Percentiles rank a stretch among this genome's conserved stretches.
Evolutionary conservation across 2,888 invertebrate species (phyloP).

Genomic region (Diloba caeruleocephala): DNA sequence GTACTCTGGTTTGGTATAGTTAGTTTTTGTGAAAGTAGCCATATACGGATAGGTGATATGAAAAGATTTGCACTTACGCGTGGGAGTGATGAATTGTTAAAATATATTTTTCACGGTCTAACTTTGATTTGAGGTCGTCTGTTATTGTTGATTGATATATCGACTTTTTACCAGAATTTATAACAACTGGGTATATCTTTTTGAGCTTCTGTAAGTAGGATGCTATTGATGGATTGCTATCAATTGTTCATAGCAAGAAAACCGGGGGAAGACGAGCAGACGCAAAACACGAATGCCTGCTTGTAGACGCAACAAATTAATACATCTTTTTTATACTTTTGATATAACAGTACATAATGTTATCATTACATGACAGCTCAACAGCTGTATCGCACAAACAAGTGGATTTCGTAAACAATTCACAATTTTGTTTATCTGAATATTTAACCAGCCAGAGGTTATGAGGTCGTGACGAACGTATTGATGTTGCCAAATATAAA

Average conservation of each 20-base stretch:
- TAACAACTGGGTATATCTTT: conserved; percentile 3
- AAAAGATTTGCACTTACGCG: conserved; percentile 35
- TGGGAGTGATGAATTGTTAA: conserved; percentile 46
- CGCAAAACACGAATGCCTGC: no score
- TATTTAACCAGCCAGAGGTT: conserved; percentile 21
- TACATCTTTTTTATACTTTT: conserved; percentile 28
- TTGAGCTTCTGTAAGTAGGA: background rate
- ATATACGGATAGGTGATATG: conserved; percentile 35
- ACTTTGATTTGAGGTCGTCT: conserved; percentile 24
- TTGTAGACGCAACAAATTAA: no score
- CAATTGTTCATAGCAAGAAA: no score
- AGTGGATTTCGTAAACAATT: conserved; percentile 6
- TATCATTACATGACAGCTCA: conserved; percentile 16
- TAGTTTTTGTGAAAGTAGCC: conserved; percentile 33
- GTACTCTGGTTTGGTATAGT: conserved; percentile 43
- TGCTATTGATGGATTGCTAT: background rate
- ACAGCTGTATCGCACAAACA: conserved; percentile 28
- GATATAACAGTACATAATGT: conserved; percentile 32
- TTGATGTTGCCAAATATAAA: conserved; percentile 21
- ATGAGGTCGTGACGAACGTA: conserved; percentile 11
- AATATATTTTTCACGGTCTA: conserved; percentile 20
- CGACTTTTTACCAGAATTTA: conserved; percentile 3
- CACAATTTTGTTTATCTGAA: conserved; percentile 20
- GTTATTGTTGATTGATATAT: conserved; percentile 21
- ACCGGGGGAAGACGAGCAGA: no score